Percentiles rank a stretch among this genome's conserved stretches.
Conservation (phyloP, 2,888 invertebrate genomes). For the Ligdia adustata region DNA sequence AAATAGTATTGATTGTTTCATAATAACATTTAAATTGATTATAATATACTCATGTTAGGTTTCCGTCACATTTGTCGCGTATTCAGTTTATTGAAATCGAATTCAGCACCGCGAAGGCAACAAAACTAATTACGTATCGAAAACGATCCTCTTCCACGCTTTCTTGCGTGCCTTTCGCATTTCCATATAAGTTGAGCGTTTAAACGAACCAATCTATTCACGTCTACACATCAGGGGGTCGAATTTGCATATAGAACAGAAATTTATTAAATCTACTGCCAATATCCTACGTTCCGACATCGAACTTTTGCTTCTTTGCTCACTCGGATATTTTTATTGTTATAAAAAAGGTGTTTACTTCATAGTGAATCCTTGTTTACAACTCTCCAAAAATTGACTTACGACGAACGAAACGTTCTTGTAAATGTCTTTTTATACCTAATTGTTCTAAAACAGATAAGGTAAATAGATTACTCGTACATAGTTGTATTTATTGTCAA, state of each 20-base stretch:
- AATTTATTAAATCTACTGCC: conserved; percentile 85
- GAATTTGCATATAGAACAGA: conserved; percentile 84
- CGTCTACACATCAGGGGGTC: conserved; percentile 84
- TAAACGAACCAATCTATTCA: conserved; percentile 84
- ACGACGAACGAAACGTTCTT: too few relatives aligned
- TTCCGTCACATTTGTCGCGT: conserved; percentile 21
- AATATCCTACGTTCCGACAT: conserved; percentile 81
- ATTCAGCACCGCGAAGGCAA: conserved; percentile 67
- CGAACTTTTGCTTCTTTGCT: conserved; percentile 76
- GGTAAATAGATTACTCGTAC: too few relatives aligned
- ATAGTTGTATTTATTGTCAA: too few relatives aligned
- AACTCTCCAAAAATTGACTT: too few relatives aligned
- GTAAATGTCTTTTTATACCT: too few relatives aligned
- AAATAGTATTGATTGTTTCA: neutral
- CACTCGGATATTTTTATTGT: conserved; percentile 70
- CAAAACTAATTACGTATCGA: conserved; percentile 83
- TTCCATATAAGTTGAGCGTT: conserved; percentile 83
- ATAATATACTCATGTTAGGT: conserved; percentile 18
- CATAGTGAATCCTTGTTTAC: too few relatives aligned
- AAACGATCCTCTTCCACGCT: conserved; percentile 78
- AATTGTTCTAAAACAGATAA: too few relatives aligned
- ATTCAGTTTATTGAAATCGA: conserved; percentile 68
- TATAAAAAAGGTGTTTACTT: conserved; percentile 50
- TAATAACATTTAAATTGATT: conserved; percentile 19
- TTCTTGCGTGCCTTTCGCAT: conserved; percentile 83